Evolutionary conservation across 2,888 invertebrate genomes (phyloP).

Genomic region (Neoaliturus tenellus): DNA sequence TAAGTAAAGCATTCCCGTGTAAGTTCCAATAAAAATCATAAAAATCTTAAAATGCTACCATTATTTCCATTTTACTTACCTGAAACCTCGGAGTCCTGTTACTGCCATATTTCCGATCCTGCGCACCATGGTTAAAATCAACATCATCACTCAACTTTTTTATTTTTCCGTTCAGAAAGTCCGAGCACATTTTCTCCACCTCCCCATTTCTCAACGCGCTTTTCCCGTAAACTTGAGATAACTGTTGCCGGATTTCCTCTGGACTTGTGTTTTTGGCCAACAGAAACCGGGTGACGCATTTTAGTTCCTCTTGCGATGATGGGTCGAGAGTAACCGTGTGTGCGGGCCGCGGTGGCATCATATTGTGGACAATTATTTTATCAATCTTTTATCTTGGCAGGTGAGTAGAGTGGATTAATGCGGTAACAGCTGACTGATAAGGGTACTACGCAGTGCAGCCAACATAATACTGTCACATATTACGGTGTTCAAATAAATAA

Average conservation of each 20-base stretch:
- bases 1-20: too few relatives aligned
- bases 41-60: too few relatives aligned
- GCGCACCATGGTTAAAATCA: background rate
- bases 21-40: too few relatives aligned
- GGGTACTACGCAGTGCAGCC: too few relatives aligned
- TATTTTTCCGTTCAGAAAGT: background rate
- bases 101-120: background rate
- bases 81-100: background rate
- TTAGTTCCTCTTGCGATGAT: background rate
- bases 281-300: background rate
- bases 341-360: background rate
- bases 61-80: too few relatives aligned
- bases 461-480: too few relatives aligned
- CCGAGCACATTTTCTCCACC: background rate
- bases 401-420: too few relatives aligned
- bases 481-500: too few relatives aligned
- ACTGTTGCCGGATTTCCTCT: background rate
- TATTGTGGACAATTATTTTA: too few relatives aligned
- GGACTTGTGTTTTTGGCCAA: background rate
- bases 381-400: too few relatives aligned
- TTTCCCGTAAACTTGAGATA: slow-evolving; percentile 1
- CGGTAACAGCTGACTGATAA: too few relatives aligned
- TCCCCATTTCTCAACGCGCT: background rate
- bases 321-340: too few relatives aligned
- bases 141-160: background rate